Evolutionary conservation across 2,888 invertebrate species (phyloP).

Genomic region (Sussaba pulchella): DNA sequence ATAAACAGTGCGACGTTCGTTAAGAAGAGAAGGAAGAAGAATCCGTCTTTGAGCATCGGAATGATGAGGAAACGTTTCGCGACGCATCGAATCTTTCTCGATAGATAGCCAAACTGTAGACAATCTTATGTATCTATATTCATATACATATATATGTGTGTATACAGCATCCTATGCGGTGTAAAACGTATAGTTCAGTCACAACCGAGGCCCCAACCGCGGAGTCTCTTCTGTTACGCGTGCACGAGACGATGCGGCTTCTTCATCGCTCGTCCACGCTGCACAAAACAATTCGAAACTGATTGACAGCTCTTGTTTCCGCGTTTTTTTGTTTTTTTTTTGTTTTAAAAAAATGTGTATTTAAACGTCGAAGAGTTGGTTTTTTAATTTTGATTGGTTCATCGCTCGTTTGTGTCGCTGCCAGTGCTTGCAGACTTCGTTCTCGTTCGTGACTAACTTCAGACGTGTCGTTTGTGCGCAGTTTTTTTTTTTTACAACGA

Average conservation of each 20-base stretch:
- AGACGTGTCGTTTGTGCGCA: not conserved
- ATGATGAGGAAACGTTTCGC: conserved; percentile 40
- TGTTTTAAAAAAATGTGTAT: not conserved
- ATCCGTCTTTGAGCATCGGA: not conserved
- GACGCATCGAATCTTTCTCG: conserved; percentile 39
- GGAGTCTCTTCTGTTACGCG: conserved; percentile 13
- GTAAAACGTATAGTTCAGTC: conserved; percentile 24
- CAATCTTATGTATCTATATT: not conserved
- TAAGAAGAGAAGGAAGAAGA: conserved; percentile 39
- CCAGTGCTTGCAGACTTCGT: too few species aligned
- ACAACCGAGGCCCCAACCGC: not conserved
- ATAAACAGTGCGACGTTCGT: conserved; percentile 37
- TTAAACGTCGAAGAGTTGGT: not conserved
- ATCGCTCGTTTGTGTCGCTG: not conserved
- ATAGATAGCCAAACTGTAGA: conserved; percentile 12
- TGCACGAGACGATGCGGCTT: conserved; percentile 34
- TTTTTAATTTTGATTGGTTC: not conserved
- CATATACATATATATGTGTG: not conserved
- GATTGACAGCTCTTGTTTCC: not conserved
- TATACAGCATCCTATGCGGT: conserved; percentile 5
- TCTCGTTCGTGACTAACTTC: not conserved
- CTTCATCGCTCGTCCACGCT: conserved; percentile 1
- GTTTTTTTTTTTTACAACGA: not conserved
- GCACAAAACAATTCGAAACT: not conserved
- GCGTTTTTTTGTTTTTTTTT: not conserved